A percentile compares a stretch with the other conserved stretches of the same genome.
phyloP scores from a whole-genome alignment of 2,113 vertebrate species.

The Panthera leo region DNA sequence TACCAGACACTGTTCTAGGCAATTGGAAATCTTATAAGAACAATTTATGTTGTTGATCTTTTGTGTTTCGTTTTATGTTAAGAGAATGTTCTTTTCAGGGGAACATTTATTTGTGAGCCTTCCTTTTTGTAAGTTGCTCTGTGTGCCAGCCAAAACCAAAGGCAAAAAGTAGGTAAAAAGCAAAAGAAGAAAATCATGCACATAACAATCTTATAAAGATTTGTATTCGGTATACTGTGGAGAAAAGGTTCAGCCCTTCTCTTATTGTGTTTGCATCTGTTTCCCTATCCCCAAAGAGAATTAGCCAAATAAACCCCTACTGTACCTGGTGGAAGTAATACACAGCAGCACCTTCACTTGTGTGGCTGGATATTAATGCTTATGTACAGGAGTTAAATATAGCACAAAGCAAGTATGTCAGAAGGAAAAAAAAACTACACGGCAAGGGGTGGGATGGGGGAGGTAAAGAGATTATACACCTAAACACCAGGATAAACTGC shows the following conservation, averaged over 20 bases:
- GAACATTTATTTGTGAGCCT: not conserved
- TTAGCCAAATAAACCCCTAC: conserved; percentile 40
- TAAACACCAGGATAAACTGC: conserved; percentile 28
- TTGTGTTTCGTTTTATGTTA: not conserved
- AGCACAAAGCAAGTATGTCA: conserved; percentile 57
- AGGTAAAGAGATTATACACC: not conserved
- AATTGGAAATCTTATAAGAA: not conserved
- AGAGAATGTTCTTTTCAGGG: not conserved
- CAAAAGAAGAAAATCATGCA: conserved; percentile 27
- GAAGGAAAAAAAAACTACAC: conserved; percentile 48
- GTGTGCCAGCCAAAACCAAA: conserved; percentile 27
- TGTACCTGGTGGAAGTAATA: conserved; percentile 66
- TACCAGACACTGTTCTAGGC: not conserved
- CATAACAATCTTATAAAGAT: not conserved
- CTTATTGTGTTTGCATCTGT: not conserved
- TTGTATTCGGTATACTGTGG: not conserved
- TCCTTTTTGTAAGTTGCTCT: not conserved
- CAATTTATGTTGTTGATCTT: not conserved
- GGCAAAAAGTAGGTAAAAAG: conserved; percentile 17
- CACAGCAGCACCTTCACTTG: conserved; percentile 31
- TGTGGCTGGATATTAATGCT: conserved; percentile 62
- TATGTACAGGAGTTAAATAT: conserved; percentile 71
- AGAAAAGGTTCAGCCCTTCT: not conserved
- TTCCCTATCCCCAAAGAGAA: conserved; percentile 14
- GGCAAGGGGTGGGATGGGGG: not conserved